These are phyloP conservation scores for Microctonus brassicae DNA, from an alignment of 2,888 invertebrate species.

Conservation along the genomic window DNA sequence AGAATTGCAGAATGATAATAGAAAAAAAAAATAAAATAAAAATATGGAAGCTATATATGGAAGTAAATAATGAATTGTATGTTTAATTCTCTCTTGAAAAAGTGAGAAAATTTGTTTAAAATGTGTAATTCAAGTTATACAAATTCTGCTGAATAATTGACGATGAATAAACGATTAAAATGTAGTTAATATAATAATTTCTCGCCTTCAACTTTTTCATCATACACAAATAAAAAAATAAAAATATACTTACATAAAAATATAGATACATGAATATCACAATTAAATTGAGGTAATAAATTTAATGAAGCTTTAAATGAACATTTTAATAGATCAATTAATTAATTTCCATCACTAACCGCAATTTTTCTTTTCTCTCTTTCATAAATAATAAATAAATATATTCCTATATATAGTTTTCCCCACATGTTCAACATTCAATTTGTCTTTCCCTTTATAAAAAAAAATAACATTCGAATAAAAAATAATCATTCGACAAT, in stretches of 20 bases:
- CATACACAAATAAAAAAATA: background rate
- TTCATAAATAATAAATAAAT: too few species aligned
- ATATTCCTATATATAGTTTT: too few species aligned
- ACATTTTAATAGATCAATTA: background rate
- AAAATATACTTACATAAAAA: background rate
- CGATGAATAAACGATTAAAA: slow-evolving; percentile 45
- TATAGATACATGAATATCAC: background rate
- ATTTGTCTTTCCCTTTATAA: too few species aligned
- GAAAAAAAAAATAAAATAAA: background rate
- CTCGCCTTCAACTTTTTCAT: slow-evolving; percentile 10
- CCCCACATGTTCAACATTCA: too few species aligned
- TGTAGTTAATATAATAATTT: slow-evolving; percentile 50
- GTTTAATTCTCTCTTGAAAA: background rate
- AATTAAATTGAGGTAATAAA: background rate
- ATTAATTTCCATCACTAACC: background rate
- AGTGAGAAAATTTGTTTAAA: background rate
- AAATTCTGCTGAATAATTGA: slow-evolving; percentile 25
- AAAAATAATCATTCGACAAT: too few species aligned
- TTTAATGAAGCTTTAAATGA: background rate
- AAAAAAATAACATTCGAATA: background rate
- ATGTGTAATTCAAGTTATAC: slow-evolving; percentile 12
- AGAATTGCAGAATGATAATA: too few species aligned
- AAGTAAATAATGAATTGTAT: background rate
- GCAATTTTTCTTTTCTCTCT: too few species aligned
- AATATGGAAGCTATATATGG: slow-evolving; percentile 13